A percentile compares a stretch with the other conserved stretches of the same genome.
phyloP scores from a whole-genome alignment of 1,140 invertebrate species.

The Drosophila burlai region DNA sequence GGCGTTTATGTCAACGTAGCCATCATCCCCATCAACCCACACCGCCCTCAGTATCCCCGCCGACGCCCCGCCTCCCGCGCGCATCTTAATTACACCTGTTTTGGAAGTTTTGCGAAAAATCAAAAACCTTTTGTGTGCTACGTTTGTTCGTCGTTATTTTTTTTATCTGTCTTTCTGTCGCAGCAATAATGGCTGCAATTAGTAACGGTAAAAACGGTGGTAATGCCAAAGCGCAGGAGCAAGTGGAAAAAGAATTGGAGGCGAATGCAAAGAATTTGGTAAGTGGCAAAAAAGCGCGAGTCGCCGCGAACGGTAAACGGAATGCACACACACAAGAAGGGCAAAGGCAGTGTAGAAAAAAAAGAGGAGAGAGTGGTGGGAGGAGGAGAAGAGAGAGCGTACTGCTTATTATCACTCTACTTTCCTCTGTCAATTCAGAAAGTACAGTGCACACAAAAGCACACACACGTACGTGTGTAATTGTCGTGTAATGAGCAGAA shows the following conservation, averaged over 20 bases:
- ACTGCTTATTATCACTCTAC: constrained; percentile 53
- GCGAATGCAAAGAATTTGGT: constrained; percentile 17
- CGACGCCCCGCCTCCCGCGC: neutral
- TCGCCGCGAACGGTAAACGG: constrained; percentile 5
- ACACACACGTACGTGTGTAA: constrained; percentile 13
- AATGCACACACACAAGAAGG: constrained; percentile 8
- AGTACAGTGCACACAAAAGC: constrained; percentile 39
- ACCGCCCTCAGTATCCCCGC: neutral
- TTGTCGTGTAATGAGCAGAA: constrained; percentile 18
- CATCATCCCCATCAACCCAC: constrained; percentile 3
- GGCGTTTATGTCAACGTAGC: constrained; percentile 50
- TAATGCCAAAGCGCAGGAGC: constrained; percentile 12
- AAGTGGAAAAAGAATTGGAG: constrained; percentile 4
- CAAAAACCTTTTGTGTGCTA: constrained; percentile 21
- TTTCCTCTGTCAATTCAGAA: constrained; percentile 62
- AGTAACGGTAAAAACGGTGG: constrained; percentile 33
- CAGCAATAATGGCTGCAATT: constrained; percentile 20
- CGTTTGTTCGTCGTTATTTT: neutral
- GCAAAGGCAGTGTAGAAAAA: neutral
- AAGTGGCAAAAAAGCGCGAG: constrained; percentile 24
- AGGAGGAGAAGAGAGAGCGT: neutral
- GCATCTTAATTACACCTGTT: constrained; percentile 44
- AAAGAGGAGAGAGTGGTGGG: neutral
- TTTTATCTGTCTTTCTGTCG: constrained; percentile 7
- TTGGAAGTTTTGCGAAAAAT: constrained; percentile 26